A percentile compares a stretch with the other conserved stretches of the same genome.
These are phyloP conservation scores for Tetrao urogallus DNA, from an alignment of 2,113 vertebrate genomes.

Conservation along the genomic window DNA sequence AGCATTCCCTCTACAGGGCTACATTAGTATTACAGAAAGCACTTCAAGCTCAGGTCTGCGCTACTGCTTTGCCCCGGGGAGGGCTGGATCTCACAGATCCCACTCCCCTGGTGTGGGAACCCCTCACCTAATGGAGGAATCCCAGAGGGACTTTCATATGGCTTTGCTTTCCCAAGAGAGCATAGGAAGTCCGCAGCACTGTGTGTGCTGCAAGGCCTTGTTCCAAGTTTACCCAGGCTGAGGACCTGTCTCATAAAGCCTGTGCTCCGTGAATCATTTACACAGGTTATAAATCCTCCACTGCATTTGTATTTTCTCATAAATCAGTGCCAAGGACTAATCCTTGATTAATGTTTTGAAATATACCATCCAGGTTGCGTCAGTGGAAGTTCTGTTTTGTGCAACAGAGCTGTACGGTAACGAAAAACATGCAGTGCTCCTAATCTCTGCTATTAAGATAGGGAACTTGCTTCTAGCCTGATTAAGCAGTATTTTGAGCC, in stretches of 20 bases:
- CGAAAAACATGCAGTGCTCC: not conserved
- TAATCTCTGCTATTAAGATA: not conserved
- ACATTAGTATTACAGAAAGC: conserved; percentile 41
- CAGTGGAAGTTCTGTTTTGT: not conserved
- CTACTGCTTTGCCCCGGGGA: accelerated
- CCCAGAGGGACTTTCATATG: not conserved
- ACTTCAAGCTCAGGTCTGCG: not conserved
- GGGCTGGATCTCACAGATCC: not conserved
- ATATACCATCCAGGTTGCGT: not conserved
- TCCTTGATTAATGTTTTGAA: conserved; percentile 10
- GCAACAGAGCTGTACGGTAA: not conserved
- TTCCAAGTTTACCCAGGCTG: accelerated
- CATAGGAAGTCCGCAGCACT: accelerated
- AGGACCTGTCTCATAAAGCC: not conserved
- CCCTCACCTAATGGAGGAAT: not conserved
- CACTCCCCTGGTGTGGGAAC: not conserved
- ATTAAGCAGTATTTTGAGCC: not conserved
- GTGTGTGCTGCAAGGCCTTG: accelerated
- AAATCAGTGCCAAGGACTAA: conserved; percentile 1
- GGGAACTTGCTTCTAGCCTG: not conserved
- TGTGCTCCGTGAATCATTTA: not conserved
- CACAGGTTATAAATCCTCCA: not conserved
- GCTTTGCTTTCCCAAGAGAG: not conserved
- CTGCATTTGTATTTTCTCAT: not conserved
- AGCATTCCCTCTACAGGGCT: conserved; percentile 73